A percentile compares a stretch with the other conserved stretches of the same genome.
phyloP scores from a whole-genome alignment of 23 tunicate genomes.

The Halocynthia roretzi region DNA sequence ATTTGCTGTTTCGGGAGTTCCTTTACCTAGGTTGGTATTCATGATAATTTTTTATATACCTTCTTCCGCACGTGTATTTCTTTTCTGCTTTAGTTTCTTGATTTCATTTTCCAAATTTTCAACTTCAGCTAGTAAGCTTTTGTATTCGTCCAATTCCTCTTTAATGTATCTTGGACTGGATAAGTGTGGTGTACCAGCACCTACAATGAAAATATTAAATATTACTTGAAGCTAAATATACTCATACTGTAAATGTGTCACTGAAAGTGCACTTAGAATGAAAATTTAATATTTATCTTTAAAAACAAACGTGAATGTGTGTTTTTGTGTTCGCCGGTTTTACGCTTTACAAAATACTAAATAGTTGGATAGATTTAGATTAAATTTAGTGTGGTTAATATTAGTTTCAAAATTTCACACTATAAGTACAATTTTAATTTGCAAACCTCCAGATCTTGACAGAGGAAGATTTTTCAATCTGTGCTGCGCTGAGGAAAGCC shows the following conservation, averaged over 20 bases:
- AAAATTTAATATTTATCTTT: no score
- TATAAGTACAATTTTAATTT: no score
- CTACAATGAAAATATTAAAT: neutral
- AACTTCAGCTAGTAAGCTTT: constrained; percentile 41
- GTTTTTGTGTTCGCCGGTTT: no score
- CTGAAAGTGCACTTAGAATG: no score
- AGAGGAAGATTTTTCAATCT: constrained; percentile 22
- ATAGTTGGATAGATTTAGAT: no score
- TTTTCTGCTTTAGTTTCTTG: constrained; percentile 23
- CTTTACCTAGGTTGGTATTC: neutral
- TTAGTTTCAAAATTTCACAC: no score
- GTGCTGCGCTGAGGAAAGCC: constrained; percentile 24
- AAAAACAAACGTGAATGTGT: no score
- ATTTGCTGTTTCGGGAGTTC: neutral
- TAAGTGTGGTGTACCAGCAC: neutral
- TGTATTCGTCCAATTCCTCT: constrained; percentile 21
- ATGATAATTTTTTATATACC: neutral
- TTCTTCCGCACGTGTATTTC: neutral
- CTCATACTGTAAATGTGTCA: neutral
- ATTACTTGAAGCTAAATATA: neutral
- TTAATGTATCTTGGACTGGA: constrained; percentile 2
- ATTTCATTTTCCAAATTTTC: constrained; percentile 40
- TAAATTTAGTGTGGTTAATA: no score
- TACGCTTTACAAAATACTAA: no score
- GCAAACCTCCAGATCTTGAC: constrained; percentile 24